These are phyloP conservation scores for Trachymyrmex cornetzi DNA, from an alignment of 1,140 invertebrate species.

Conservation along the genomic window DNA sequence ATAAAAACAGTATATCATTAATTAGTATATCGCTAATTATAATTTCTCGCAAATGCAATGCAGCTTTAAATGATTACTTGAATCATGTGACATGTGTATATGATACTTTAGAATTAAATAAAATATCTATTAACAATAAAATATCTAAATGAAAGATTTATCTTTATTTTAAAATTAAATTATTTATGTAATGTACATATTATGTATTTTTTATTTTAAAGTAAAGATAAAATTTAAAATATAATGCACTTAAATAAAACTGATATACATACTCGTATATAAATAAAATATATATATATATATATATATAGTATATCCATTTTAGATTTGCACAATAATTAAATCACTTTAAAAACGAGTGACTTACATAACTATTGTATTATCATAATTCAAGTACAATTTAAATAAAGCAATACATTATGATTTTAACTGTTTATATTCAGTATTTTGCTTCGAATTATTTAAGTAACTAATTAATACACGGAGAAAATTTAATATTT, in stretches of 20 bases:
- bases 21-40: background rate
- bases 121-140: constrained; percentile 4
- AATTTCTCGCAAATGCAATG: background rate
- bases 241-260: constrained; percentile 12
- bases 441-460: background rate
- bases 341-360: constrained; percentile 8
- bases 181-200: background rate
- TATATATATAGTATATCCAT: background rate
- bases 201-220: background rate
- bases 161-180: too few species aligned
- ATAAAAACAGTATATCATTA: background rate
- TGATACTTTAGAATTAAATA: constrained; percentile 2
- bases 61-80: background rate
- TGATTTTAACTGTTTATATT: background rate
- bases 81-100: background rate
- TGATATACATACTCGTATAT: background rate
- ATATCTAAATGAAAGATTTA: too few species aligned
- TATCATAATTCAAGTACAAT: background rate
- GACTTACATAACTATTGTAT: background rate
- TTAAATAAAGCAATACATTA: background rate
- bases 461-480: background rate
- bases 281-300: background rate
- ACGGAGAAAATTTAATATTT: too few species aligned
- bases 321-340: constrained; percentile 1
- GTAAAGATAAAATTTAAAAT: background rate